These are phyloP conservation scores for Pharmacophagus antenor DNA, from an alignment of 2,888 invertebrate species.

Conservation along the genomic window DNA sequence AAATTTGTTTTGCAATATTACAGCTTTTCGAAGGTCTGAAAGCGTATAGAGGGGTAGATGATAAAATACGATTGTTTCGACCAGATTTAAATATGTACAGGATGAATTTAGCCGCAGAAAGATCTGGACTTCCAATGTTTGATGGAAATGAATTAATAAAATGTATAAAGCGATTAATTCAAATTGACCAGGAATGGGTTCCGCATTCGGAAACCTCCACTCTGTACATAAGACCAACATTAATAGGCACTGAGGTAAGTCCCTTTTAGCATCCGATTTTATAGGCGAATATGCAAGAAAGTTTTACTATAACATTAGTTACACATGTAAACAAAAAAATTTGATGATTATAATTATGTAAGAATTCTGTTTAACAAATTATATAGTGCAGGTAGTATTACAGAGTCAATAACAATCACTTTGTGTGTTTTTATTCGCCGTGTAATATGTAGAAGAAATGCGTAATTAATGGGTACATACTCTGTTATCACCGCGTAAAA, in stretches of 20 bases:
- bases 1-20: conserved; percentile 36
- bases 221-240: conserved; percentile 96
- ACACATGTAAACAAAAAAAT: too few relatives aligned
- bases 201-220: conserved; percentile 94
- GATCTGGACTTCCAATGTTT: conserved; percentile 94
- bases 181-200: conserved; percentile 98
- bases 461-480: neutral
- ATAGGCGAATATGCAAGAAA: neutral
- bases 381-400: neutral
- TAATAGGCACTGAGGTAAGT: conserved; percentile 98
- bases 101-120: conserved; percentile 91
- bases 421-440: neutral
- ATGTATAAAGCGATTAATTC: conserved; percentile 91
- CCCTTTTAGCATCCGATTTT: neutral
- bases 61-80: conserved; percentile 95
- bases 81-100: conserved; percentile 97
- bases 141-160: conserved; percentile 91
- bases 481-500: neutral
- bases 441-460: neutral
- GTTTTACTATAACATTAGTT: neutral
- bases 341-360: neutral
- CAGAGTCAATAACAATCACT: neutral
- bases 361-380: neutral
- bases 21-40: conserved; percentile 99
- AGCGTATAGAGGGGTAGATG: conserved; percentile 96